A percentile compares a stretch with the other conserved stretches of the same genome.
Conservation (phyloP, 2,888 invertebrate genomes). For the Tuberolachnus salignus region DNA sequence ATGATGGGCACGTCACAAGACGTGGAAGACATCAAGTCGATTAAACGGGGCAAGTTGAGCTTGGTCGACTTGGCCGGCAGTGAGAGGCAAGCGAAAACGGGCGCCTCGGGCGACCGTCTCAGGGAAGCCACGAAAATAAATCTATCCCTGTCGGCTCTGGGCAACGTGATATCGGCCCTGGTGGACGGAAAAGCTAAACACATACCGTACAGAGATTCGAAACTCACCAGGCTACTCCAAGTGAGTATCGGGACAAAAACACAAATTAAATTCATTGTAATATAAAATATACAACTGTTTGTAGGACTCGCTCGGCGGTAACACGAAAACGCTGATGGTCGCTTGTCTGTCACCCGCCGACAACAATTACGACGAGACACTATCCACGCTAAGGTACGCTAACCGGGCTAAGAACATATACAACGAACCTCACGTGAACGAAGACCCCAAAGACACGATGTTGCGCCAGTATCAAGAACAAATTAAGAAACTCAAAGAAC, state of each 20-base stretch:
- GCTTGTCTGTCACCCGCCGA: constrained; percentile 84
- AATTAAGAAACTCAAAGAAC: constrained; percentile 72
- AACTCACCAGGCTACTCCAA: constrained; percentile 78
- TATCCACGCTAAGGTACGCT: constrained; percentile 82
- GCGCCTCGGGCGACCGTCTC: constrained; percentile 82
- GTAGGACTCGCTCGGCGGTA: constrained; percentile 81
- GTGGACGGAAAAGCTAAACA: constrained; percentile 83
- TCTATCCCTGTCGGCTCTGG: constrained; percentile 82
- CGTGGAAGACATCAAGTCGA: constrained; percentile 60
- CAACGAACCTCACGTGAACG: constrained; percentile 83
- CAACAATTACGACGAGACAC: constrained; percentile 81
- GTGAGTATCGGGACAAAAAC: constrained; percentile 61
- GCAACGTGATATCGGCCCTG: constrained; percentile 87
- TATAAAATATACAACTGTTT: not conserved
- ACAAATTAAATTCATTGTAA: not conserved
- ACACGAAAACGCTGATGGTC: constrained; percentile 87
- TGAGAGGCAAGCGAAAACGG: constrained; percentile 82
- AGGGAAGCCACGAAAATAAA: constrained; percentile 91
- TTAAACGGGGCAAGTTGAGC: constrained; percentile 78
- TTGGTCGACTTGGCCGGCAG: constrained; percentile 89
- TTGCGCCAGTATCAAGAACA: constrained; percentile 84
- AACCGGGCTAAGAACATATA: constrained; percentile 85
- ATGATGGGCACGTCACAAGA: constrained; percentile 69
- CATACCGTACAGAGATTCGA: constrained; percentile 83
- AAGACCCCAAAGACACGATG: constrained; percentile 89